Evolutionary conservation across 1,140 invertebrate species (phyloP).

Genomic region (Epicauta chinensis): DNA sequence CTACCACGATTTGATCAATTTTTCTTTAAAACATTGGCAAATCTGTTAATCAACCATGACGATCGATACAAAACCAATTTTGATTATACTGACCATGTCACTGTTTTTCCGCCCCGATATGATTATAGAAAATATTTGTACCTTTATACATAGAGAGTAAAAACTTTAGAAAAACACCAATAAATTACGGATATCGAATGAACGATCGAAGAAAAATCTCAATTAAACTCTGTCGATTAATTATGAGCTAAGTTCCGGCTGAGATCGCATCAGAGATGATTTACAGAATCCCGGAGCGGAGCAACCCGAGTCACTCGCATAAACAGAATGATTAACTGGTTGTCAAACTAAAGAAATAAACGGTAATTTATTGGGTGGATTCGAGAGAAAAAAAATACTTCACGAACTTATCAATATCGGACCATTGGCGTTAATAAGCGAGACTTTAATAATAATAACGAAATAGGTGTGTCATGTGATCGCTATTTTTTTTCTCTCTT

Average conservation of each 20-base stretch:
- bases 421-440: constrained; percentile 39
- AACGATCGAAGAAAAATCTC: constrained; percentile 39
- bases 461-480: too few species aligned
- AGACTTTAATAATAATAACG: too few species aligned
- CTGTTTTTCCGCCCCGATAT: too few species aligned
- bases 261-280: constrained; percentile 36
- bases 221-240: constrained; percentile 36
- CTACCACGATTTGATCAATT: too few species aligned
- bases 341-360: constrained; percentile 43
- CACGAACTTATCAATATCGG: constrained; percentile 42
- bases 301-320: constrained; percentile 37
- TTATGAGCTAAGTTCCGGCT: constrained; percentile 35
- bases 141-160: not conserved
- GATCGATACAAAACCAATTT: too few species aligned
- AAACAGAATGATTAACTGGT: constrained; percentile 42
- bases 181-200: constrained; percentile 35
- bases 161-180: constrained; percentile 29
- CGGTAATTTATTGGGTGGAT: constrained; percentile 38
- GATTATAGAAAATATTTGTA: too few species aligned
- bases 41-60: too few species aligned
- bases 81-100: too few species aligned
- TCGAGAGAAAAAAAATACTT: constrained; percentile 33
- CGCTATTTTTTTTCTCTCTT: too few species aligned
- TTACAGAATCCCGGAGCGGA: constrained; percentile 34
- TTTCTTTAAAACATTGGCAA: too few species aligned